These are phyloP conservation scores for Temnothorax nylanderi DNA, from an alignment of 1,140 invertebrate species.

Conservation along the genomic window DNA sequence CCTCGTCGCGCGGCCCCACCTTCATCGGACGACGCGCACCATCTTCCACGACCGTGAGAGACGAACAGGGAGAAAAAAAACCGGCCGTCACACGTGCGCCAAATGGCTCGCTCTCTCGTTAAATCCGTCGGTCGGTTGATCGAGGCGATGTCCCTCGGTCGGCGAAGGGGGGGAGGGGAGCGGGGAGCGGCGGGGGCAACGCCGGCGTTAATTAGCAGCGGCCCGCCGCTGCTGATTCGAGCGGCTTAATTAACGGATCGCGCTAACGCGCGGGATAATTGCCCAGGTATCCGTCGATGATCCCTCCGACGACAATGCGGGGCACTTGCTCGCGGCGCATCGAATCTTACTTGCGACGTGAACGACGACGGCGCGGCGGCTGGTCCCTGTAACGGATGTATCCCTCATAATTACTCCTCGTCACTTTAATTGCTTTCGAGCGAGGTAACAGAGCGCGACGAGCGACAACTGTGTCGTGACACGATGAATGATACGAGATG, in stretches of 20 bases:
- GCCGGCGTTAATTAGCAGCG: conserved; percentile 42
- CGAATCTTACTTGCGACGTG: background rate
- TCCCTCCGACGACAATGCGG: conserved; percentile 1
- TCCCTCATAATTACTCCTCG: conserved; percentile 8
- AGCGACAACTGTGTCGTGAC: background rate
- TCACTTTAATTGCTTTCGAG: conserved; percentile 10
- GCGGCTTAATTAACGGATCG: conserved; percentile 48
- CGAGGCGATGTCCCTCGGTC: background rate
- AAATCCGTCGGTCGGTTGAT: background rate
- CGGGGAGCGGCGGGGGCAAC: no score
- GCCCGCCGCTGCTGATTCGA: background rate
- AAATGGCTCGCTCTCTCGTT: background rate
- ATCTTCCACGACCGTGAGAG: background rate
- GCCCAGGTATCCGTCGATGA: background rate
- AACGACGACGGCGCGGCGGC: background rate
- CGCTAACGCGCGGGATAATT: conserved; percentile 55
- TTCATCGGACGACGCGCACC: background rate
- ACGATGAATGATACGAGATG: background rate
- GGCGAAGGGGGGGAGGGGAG: no score
- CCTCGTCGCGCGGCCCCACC: conserved; percentile 20
- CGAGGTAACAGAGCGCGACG: background rate
- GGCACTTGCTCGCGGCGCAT: background rate
- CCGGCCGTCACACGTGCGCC: background rate
- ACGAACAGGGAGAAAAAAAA: background rate
- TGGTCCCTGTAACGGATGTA: conserved; percentile 18